A percentile compares a stretch with the other conserved stretches of the same genome.
Evolutionary conservation across 2,797 vertebrate genomes (phyloP).

Genomic region (Sebastes wilsoni): DNA sequence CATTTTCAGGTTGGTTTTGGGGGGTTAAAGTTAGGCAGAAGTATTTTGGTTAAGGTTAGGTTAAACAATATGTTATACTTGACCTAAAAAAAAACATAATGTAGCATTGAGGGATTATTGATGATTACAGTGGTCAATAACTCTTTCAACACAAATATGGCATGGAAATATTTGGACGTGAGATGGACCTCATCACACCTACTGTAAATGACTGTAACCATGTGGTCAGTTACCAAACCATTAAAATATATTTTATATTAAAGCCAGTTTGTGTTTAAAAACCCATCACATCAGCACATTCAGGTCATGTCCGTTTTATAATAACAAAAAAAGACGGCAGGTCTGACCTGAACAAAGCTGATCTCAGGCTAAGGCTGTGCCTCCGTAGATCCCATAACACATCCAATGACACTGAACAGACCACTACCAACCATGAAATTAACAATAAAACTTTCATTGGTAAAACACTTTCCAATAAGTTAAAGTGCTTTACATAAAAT

Average conservation of each 20-base stretch:
- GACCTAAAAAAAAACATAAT: rapidly evolving
- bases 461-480: background rate
- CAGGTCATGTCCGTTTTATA: background rate
- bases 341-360: background rate
- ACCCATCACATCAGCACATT: background rate
- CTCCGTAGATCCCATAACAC: rapidly evolving
- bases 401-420: background rate
- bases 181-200: background rate
- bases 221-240: background rate
- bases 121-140: background rate
- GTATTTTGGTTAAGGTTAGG: no score
- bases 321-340: background rate
- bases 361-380: background rate
- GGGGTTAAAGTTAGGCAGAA: no score
- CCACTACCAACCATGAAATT: rapidly evolving
- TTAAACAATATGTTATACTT: no score
- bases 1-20: no score
- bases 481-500: constrained; percentile 13
- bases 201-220: no score
- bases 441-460: constrained; percentile 8
- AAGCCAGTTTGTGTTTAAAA: background rate
- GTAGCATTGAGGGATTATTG: no score
- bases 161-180: background rate
- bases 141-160: background rate
- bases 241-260: background rate